Evolutionary conservation across 2,888 invertebrate genomes (phyloP).

Genomic region (Apodemia zela): DNA sequence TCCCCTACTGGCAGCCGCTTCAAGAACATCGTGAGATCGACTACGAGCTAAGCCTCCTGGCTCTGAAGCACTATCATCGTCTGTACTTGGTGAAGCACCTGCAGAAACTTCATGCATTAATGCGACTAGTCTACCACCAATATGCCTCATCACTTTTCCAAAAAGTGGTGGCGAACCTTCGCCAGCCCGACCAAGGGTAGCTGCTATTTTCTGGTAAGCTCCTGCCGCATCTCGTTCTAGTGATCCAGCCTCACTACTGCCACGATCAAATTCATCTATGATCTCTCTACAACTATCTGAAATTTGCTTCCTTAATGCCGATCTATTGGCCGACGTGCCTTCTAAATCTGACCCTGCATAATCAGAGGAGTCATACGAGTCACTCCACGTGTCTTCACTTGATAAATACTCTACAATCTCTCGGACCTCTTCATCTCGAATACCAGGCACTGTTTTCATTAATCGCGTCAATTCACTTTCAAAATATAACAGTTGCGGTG

Average conservation of each 20-base stretch:
- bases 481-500: constrained; percentile 92
- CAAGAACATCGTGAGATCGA: constrained; percentile 90
- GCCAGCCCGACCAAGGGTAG: constrained; percentile 88
- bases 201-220: constrained; percentile 92
- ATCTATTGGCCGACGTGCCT: constrained; percentile 82
- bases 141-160: constrained; percentile 95
- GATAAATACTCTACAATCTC: constrained; percentile 96
- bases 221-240: constrained; percentile 89
- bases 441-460: constrained; percentile 96
- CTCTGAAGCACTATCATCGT: constrained; percentile 87
- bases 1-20: constrained; percentile 77
- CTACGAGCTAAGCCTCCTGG: constrained; percentile 86
- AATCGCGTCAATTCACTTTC: constrained; percentile 93
- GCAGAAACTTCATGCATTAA: constrained; percentile 95
- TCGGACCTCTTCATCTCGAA: constrained; percentile 93
- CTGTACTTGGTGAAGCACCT: constrained; percentile 86
- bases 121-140: constrained; percentile 91
- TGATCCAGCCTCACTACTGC: constrained; percentile 80
- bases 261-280: constrained; percentile 91
- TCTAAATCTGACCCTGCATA: constrained; percentile 94
- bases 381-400: constrained; percentile 96
- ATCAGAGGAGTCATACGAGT: constrained; percentile 95
- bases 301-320: constrained; percentile 89
- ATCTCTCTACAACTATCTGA: constrained; percentile 94
- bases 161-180: constrained; percentile 90